phyloP scores from a whole-genome alignment of 1,140 invertebrate genomes.

The Drosophila leontia region DNA sequence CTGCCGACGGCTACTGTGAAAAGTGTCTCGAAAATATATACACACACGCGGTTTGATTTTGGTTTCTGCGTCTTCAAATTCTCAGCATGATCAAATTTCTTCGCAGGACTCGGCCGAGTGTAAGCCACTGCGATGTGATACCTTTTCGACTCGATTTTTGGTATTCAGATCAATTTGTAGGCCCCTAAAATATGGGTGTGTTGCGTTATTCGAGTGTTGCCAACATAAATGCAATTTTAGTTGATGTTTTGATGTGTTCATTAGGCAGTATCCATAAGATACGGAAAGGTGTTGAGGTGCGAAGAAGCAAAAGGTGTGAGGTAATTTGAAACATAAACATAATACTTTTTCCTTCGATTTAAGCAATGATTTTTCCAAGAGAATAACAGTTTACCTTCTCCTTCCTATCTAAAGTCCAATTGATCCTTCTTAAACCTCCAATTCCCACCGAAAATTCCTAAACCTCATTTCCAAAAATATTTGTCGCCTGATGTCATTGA shows the following conservation, averaged over 20 bases:
- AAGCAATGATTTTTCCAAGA: no score
- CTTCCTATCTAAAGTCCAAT: background rate
- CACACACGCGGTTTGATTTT: slow-evolving; percentile 35
- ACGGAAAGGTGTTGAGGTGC: slow-evolving; percentile 34
- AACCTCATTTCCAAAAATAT: slow-evolving; percentile 17
- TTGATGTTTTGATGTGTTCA: slow-evolving; percentile 78
- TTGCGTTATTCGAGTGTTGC: slow-evolving; percentile 25
- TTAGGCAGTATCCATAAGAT: slow-evolving; percentile 66
- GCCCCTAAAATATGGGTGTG: slow-evolving; percentile 31
- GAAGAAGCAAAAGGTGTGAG: slow-evolving; percentile 2
- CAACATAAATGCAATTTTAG: slow-evolving; percentile 75
- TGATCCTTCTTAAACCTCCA: background rate
- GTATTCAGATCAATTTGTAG: slow-evolving; percentile 42
- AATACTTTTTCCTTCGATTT: background rate
- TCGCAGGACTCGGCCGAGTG: slow-evolving; percentile 61
- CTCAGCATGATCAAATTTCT: slow-evolving; percentile 75
- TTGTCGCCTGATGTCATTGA: slow-evolving; percentile 56
- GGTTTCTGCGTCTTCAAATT: slow-evolving; percentile 45
- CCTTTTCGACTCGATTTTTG: slow-evolving; percentile 42
- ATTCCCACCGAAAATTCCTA: slow-evolving; percentile 1
- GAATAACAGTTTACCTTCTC: no score
- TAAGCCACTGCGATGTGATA: slow-evolving; percentile 69
- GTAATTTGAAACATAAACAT: background rate
- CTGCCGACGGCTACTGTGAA: slow-evolving; percentile 66
- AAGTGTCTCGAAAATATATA: slow-evolving; percentile 33